Conservation (phyloP, 2,888 invertebrate genomes). For the Rhingia rostrata region DNA sequence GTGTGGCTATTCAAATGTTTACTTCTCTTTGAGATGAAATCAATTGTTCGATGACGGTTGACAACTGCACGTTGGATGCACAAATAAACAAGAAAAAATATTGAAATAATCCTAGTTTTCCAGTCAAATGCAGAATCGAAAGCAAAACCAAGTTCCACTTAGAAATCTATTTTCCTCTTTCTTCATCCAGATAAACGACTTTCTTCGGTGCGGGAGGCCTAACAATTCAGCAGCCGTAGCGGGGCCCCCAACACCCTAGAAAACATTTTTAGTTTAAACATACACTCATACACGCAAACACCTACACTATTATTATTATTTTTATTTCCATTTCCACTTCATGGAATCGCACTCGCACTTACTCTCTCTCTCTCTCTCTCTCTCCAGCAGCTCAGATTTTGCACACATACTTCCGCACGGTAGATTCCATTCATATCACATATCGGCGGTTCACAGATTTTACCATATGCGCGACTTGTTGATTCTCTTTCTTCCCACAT, state of each 20-base stretch:
- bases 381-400: conserved; percentile 40
- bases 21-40: not conserved
- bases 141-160: conserved; percentile 69
- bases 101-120: conserved; percentile 13
- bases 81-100: conserved; percentile 21
- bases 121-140: conserved; percentile 64
- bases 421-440: conserved; percentile 56
- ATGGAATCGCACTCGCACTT: conserved; percentile 1
- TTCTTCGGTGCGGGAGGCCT: conserved; percentile 71
- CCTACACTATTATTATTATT: not conserved
- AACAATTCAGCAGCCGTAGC: conserved; percentile 47
- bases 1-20: conserved; percentile 27
- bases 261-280: conserved; percentile 15
- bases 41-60: not conserved
- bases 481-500: conserved; percentile 63
- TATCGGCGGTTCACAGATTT: conserved; percentile 28
- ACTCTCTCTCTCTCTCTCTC: not conserved
- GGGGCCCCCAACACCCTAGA: conserved; percentile 57
- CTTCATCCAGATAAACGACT: conserved; percentile 70
- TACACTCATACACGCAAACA: conserved; percentile 1
- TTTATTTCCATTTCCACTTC: not conserved
- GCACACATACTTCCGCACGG: conserved; percentile 30
- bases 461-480: conserved; percentile 61
- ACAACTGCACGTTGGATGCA: not conserved
- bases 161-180: conserved; percentile 57